A percentile compares a stretch with the other conserved stretches of the same genome.
phyloP scores from a whole-genome alignment of 2,113 vertebrate genomes.

The Tichodroma muraria region DNA sequence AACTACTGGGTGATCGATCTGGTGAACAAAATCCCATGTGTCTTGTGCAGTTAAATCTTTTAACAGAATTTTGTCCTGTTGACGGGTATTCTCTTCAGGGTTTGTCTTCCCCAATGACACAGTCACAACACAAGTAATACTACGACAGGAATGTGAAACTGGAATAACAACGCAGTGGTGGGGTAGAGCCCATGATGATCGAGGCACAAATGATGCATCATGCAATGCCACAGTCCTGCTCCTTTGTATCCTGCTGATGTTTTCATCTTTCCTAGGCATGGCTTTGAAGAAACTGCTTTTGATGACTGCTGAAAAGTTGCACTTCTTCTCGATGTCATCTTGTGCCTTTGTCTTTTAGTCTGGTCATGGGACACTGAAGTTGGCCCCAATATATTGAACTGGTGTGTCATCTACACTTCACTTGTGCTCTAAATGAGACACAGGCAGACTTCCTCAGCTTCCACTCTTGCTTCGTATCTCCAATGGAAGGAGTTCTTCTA shows the following conservation, averaged over 20 bases:
- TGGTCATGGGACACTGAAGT: background rate
- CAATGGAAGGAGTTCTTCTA: background rate
- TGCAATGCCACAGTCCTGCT: background rate
- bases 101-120: background rate
- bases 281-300: background rate
- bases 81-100: background rate
- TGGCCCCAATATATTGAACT: background rate
- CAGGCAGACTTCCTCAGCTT: background rate
- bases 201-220: background rate
- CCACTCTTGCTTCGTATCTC: background rate
- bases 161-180: background rate
- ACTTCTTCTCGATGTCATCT: background rate
- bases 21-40: background rate
- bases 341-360: background rate
- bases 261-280: background rate
- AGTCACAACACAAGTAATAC: background rate
- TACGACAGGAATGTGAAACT: background rate
- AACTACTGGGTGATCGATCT: background rate
- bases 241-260: background rate
- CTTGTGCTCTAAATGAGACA: background rate
- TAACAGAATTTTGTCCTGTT: background rate
- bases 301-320: background rate
- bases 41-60: background rate
- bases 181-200: background rate
- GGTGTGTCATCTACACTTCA: background rate